A percentile compares a stretch with the other conserved stretches of the same genome.
Conservation (phyloP, 1,140 invertebrate species). For the Leptonema lineaticorne region DNA sequence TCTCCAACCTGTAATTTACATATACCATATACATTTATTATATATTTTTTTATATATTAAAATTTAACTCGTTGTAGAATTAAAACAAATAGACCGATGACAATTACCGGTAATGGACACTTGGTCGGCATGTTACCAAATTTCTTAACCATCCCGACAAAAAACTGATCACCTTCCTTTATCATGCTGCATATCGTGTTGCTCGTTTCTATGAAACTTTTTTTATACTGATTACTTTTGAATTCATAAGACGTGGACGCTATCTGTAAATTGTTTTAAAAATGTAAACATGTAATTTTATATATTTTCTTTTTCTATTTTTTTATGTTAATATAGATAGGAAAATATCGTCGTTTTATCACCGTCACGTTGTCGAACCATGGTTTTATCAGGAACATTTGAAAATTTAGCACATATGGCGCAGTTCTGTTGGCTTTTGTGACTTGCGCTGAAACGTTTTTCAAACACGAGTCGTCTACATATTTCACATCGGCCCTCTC, state of each 20-base stretch:
- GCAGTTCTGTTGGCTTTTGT: constrained; percentile 6
- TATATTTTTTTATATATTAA: not conserved
- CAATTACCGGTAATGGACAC: constrained; percentile 15
- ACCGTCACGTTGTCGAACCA: constrained; percentile 23
- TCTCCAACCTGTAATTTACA: constrained; percentile 12
- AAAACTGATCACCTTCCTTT: not conserved
- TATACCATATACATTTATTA: not conserved
- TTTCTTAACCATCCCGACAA: constrained; percentile 8
- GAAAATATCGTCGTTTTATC: not conserved
- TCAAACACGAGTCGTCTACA: constrained; percentile 7
- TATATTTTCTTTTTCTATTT: not conserved
- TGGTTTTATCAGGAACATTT: not conserved
- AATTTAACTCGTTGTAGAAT: not conserved
- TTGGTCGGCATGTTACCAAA: constrained; percentile 19
- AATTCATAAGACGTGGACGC: constrained; percentile 25
- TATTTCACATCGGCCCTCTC: constrained; percentile 21
- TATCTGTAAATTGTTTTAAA: constrained; percentile 18
- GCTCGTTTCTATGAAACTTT: constrained; percentile 22
- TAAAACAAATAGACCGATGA: not conserved
- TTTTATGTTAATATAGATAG: not conserved
- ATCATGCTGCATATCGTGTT: not conserved
- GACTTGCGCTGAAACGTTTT: not conserved
- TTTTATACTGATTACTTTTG: constrained; percentile 27
- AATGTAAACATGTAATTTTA: not conserved
- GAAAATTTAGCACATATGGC: constrained; percentile 22